phyloP scores from a whole-genome alignment of 2,113 vertebrate species.

The human (Homo sapiens) region DNA sequence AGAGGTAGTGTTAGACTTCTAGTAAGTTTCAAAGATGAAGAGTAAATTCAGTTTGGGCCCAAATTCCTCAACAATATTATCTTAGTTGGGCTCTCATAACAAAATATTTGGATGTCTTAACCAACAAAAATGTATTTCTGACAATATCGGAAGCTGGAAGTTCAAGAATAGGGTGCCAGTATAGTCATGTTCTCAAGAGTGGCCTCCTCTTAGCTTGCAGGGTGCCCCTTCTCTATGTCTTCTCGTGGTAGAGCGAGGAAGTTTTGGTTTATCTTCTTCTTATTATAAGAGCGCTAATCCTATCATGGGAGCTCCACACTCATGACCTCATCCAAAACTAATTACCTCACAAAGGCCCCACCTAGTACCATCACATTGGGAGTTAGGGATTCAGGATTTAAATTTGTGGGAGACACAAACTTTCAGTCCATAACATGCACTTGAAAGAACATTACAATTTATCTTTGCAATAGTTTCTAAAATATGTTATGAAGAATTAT shows the following conservation, averaged over 20 bases:
- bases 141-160: not conserved
- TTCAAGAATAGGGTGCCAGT: not conserved
- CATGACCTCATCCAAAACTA: not conserved
- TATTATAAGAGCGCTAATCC: not conserved
- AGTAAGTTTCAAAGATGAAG: not conserved
- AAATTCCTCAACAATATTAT: not conserved
- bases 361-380: not conserved
- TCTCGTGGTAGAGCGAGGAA: not conserved
- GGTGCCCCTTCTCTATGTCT: not conserved
- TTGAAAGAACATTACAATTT: not conserved
- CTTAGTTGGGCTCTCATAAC: not conserved
- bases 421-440: not conserved
- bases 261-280: not conserved
- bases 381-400: not conserved
- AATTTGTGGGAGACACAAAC: not conserved
- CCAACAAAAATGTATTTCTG: not conserved
- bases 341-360: not conserved
- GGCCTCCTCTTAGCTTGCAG: not conserved
- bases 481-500: not conserved
- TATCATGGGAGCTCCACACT: not conserved
- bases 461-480: not conserved
- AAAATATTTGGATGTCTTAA: not conserved
- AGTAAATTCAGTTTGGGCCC: slow-evolving; percentile 12
- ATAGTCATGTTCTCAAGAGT: not conserved
- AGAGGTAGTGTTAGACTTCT: not conserved